Evolutionary conservation across 2,797 vertebrate genomes (phyloP), one percentile per base, ranked within the genome.

Genomic region (Knipowitschia caucasica): DNA sequence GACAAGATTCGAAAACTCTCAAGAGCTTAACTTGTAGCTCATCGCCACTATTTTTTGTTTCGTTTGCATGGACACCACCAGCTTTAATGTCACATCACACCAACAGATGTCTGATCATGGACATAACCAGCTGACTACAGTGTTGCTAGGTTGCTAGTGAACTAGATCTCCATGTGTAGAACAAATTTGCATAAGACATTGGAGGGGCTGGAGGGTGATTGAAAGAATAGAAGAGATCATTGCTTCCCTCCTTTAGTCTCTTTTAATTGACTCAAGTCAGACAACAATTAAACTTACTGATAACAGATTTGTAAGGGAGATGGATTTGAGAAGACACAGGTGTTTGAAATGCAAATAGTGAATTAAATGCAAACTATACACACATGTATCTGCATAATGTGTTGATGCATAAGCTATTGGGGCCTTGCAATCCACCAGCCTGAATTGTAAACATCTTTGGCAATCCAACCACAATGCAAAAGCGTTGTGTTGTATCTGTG

Each of bases 91-190:
- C 68, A 61, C 56, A 56, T 57, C 58, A 68, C 23, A 61, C 51
- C 36, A 30, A 49, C 56, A 40, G 33, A 23, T 36, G 54, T 40
- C 29, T 24, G 52, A 49, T 27, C 40, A 60, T 53, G 68, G 51
- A 69, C 24, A 52, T 64, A 75, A 73, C 67, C 74, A 77, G 81
- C 74, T 78, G 77, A 78, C 63, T 79, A 40, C 50, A 58, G 77
- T 80, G 88, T 89, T 88, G 86, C 88, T 89, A 89, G 88, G 88
- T 82, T 88, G 90, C 86, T 81, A 53, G 63, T 79, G 75, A 89
- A 89, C 80, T 86, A 80, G 80, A 74, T 81, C 85, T 79, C 77
- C 69, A 86, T 75, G 77, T 73, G 80, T 80, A 59, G 71, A 77
- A 64, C 66, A 52, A 60, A 80, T 87, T 82, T 86, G 73, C 84